These are phyloP conservation scores for Seriola rivoliana DNA, from an alignment of 2,113 vertebrate species.

Conservation along the genomic window DNA sequence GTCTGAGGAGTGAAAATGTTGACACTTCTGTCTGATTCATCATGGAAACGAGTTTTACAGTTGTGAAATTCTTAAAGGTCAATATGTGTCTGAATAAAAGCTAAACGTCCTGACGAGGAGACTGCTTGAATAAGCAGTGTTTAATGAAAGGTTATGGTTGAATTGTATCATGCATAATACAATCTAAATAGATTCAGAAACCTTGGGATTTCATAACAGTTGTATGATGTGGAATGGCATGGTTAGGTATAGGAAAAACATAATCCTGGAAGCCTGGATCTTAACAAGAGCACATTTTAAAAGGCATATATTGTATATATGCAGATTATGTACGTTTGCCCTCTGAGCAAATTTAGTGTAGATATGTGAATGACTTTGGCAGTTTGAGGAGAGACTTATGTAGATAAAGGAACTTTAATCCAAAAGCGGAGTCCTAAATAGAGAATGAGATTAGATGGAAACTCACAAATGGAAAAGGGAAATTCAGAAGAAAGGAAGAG, in stretches of 20 bases:
- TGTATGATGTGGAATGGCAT: neutral
- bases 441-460: slow-evolving; percentile 36
- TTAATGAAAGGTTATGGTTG: slow-evolving; percentile 3
- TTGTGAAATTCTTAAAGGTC: slow-evolving; percentile 2
- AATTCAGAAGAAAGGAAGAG: slow-evolving; percentile 1
- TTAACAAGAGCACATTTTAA: neutral
- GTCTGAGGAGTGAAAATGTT: neutral
- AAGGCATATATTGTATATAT: neutral
- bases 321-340: no score
- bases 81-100: neutral
- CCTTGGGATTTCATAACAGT: slow-evolving; percentile 2
- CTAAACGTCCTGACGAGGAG: slow-evolving; percentile 1
- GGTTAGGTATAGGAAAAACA: neutral
- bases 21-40: neutral
- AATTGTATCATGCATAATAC: neutral
- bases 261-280: neutral
- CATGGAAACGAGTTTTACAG: neutral
- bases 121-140: neutral
- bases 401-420: slow-evolving; percentile 54
- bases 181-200: neutral
- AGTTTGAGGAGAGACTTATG: slow-evolving; percentile 38
- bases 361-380: slow-evolving; percentile 29
- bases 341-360: slow-evolving; percentile 3
- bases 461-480: slow-evolving; percentile 9
- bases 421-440: slow-evolving; percentile 23